Conservation (phyloP, 2,113 vertebrate species). For the Proteles cristata region DNA sequence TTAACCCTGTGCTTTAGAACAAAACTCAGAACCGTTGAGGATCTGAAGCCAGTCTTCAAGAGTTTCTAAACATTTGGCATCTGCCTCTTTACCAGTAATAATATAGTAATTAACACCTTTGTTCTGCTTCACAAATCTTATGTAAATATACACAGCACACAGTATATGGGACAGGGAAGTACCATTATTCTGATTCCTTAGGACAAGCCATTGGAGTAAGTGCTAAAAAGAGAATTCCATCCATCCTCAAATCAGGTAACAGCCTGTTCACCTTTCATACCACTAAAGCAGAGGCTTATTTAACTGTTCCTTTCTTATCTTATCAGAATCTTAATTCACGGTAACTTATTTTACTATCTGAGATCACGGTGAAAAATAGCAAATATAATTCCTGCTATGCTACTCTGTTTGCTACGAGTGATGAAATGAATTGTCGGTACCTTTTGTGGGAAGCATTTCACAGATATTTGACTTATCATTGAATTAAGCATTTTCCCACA, state of each 20-base stretch:
- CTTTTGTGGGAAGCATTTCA: background rate
- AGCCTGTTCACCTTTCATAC: conserved; percentile 51
- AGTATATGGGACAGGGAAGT: background rate
- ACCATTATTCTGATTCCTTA: background rate
- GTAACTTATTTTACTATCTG: background rate
- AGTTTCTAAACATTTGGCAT: conserved; percentile 50
- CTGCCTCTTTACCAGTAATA: conserved; percentile 47
- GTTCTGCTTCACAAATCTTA: conserved; percentile 25
- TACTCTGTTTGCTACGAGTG: background rate
- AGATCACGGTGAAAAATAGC: background rate
- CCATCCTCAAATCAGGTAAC: background rate
- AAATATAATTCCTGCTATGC: background rate
- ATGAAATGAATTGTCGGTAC: background rate
- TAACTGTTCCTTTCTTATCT: conserved; percentile 4
- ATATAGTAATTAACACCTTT: conserved; percentile 41
- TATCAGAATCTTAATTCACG: conserved; percentile 1
- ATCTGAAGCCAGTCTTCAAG: conserved; percentile 30
- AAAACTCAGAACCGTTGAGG: conserved; percentile 15
- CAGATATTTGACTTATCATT: background rate
- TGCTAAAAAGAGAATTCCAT: background rate
- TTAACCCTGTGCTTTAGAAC: conserved; percentile 48
- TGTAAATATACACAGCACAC: background rate
- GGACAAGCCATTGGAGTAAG: background rate
- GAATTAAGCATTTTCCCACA: background rate
- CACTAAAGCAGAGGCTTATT: background rate